Base-by-base conservation (phyloP, 2,113 vertebrate species). In the Fregetta grallaria region DNA sequence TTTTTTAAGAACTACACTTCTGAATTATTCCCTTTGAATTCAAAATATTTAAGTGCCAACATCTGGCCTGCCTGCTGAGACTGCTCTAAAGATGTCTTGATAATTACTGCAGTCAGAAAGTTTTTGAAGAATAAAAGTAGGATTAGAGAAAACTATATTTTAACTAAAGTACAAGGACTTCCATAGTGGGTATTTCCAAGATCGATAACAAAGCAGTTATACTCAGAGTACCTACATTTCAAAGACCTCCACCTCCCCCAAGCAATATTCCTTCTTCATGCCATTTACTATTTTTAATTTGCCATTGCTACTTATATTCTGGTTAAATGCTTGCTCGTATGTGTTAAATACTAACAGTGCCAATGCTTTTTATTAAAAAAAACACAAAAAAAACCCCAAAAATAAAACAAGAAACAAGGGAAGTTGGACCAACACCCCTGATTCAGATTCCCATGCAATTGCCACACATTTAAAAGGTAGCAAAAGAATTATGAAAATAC, bases 161-260 rank as follows among this genome's bases (percentile, higher is more conserved):
- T 38, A 85, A 53, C 17, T 10, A 1, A 67, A 86, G 47, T 15
- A 16, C 26, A 74, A 55, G 15, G 63, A 38, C 17, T 68, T 58
- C 5, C 26, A 47, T 0, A 42, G n/a, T 1, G 27, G 6, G 3
- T 25, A n/a, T 73, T 70, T 36, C 5, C 3, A 88, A 45, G 44
- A 74, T 29, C 1, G 8, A 3, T 29, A 56, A 36, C 34, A 50
- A 87, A 55, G 15, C 22, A 80, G 42, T 56, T 7, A 44, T 0
- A 55, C 45, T 16, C 47, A 49, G 21, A 68, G 25, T 1, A 72
- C 8, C 50, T 15, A n/a, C 7, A 30, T 45, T 61, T 63, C 45
- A 65, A 73, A 84, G 50, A 18, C 4, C 7, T 50, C 13, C 11
- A 38, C 38, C 38, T 10, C 6, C 8, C 6, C 8, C 3, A 10